phyloP scores from a whole-genome alignment of 1,140 invertebrate species.

The Parasteatoda tepidariorum region DNA sequence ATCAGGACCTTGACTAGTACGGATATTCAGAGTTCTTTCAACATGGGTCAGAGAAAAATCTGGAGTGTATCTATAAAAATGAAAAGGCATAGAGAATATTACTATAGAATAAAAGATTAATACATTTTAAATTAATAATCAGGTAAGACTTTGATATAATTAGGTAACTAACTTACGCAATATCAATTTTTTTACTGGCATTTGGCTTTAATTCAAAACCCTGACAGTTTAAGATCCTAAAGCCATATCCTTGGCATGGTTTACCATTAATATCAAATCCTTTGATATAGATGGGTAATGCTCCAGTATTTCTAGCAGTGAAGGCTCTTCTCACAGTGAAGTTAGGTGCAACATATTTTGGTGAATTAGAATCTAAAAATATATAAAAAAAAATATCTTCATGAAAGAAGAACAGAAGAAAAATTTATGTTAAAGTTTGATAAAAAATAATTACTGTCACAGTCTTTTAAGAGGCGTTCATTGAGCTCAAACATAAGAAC shows the following conservation, averaged over 20 bases:
- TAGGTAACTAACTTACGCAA: conserved; percentile 72
- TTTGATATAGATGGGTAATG: conserved; percentile 78
- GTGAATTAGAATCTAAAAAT: conserved; percentile 70
- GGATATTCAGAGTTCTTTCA: conserved; percentile 74
- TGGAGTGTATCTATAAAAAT: conserved; percentile 79
- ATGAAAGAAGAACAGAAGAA: neutral
- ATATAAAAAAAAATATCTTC: neutral
- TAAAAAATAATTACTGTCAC: conserved; percentile 65
- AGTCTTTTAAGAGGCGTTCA: conserved; percentile 85
- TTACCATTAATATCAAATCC: conserved; percentile 81
- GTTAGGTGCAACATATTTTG: conserved; percentile 74
- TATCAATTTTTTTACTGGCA: conserved; percentile 85
- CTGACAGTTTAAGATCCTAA: conserved; percentile 84
- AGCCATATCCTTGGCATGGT: conserved; percentile 87
- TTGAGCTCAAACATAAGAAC: conserved; percentile 86
- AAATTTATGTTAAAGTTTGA: neutral
- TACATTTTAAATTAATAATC: neutral
- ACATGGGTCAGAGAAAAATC: conserved; percentile 90
- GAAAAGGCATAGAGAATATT: neutral
- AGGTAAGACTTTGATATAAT: neutral
- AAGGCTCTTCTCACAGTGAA: conserved; percentile 87
- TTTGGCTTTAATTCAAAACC: conserved; percentile 86
- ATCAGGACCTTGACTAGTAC: conserved; percentile 68
- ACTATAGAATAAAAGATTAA: neutral
- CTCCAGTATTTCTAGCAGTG: conserved; percentile 88